Evolutionary conservation across 2,888 invertebrate species (phyloP).

Genomic region (Punctoribates punctum): DNA sequence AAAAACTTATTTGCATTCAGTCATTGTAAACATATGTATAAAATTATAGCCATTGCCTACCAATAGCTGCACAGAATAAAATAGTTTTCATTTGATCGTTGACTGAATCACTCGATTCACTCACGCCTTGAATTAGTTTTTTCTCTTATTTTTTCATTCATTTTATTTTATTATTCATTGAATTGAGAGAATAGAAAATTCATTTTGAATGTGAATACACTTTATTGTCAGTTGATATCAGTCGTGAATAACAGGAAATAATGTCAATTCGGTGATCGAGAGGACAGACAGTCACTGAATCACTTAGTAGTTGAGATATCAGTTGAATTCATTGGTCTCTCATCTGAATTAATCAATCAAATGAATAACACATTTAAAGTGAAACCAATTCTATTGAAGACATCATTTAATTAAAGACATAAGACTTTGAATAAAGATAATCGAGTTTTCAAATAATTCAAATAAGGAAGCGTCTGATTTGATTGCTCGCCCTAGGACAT

Average conservation of each 20-base stretch:
- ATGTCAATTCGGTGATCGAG: slow-evolving; percentile 9
- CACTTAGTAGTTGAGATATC: not conserved
- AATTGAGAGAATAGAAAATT: not conserved
- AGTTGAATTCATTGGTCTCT: slow-evolving; percentile 6
- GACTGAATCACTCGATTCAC: not conserved
- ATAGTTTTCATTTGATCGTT: not conserved
- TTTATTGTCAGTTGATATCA: too few species aligned
- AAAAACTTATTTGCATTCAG: not conserved
- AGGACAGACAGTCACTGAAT: too few species aligned
- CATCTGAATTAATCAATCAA: slow-evolving; percentile 12
- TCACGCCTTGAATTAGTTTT: slow-evolving; percentile 14
- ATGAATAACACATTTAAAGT: not conserved
- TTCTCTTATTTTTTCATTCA: not conserved
- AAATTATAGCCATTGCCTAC: too few species aligned
- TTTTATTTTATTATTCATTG: not conserved
- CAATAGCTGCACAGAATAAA: too few species aligned
- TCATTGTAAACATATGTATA: too few species aligned
- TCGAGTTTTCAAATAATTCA: too few species aligned
- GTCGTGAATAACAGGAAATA: slow-evolving; percentile 25
- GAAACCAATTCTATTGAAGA: too few species aligned
- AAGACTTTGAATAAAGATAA: too few species aligned
- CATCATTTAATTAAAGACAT: too few species aligned
- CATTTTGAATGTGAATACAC: too few species aligned
- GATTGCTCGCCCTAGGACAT: too few species aligned
- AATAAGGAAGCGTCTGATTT: too few species aligned